Base-by-base conservation (phyloP, 2,797 vertebrate genomes). In the Danio choprae region DNA sequence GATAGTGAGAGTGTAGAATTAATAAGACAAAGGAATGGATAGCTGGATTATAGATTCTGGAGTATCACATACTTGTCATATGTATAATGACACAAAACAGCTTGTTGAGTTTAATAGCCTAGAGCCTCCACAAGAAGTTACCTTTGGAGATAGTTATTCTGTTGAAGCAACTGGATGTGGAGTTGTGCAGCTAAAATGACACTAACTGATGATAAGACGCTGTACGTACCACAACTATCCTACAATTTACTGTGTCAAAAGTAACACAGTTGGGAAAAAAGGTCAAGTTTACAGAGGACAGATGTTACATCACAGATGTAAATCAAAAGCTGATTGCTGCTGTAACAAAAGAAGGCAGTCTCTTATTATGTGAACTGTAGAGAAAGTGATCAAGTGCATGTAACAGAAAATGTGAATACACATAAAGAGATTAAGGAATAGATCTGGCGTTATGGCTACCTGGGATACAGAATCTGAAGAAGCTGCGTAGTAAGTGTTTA, bases 311-410 rank as follows among this genome's bases (percentile, higher is more conserved):
- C 5, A 38, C 0, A 1, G 29, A 53, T 51, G 22, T n/a, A 10
- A 38, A 41, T 43, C 38, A 71, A 13, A 56, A 56, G 15, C n/a
- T 71, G 11, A 56, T 55, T 41, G 51, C 38, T 43, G 56, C 51
- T 71, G 69, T n/a, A 20, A 71, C 38, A 41, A 71, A 41, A 71
- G 15, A 56, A 20, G 38, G 51, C 38, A 20, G 68, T 71, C 38
- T 56, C 11, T 71, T 71, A 56, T 20, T 56, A 22, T 55, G 36
- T 71, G 16, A 41, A 20, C 11, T 55, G 16, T 1, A 55, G 3
- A 41, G 11, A 51, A n/a, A 70, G 15, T 53, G 16, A 70, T 6
- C 16, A 70, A 0, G 5, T 53, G 12, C 0, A 7, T 53, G 48
- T 2, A 53, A 18, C 29, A 18, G 48, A 55, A 18, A 13, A 41